Conservation (phyloP, 2,888 invertebrate genomes). For the Calliphora vomitoria region DNA sequence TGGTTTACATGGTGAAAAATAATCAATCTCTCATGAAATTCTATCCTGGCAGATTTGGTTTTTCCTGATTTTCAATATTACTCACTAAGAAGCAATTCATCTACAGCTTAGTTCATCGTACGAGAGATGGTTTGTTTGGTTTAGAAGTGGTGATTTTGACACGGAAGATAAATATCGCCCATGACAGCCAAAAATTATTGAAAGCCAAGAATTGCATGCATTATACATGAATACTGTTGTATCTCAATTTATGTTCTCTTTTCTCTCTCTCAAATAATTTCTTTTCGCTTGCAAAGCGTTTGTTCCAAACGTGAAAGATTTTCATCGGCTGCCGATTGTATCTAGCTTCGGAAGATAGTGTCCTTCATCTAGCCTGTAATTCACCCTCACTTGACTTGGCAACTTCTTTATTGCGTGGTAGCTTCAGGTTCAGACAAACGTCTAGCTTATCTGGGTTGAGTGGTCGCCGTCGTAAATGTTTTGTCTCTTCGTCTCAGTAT, state of each 20-base stretch:
- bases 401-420: slow-evolving; percentile 80
- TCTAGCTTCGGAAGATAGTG: slow-evolving; percentile 60
- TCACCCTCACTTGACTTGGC: slow-evolving; percentile 83
- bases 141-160: too few species aligned
- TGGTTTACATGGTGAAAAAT: too few species aligned
- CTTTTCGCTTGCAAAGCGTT: slow-evolving; percentile 84
- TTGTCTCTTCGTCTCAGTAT: slow-evolving; percentile 83
- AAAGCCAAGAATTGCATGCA: too few species aligned
- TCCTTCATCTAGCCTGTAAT: slow-evolving; percentile 49
- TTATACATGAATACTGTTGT: too few species aligned
- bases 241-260: slow-evolving; percentile 85
- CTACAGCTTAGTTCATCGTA: too few species aligned
- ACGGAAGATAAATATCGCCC: too few species aligned
- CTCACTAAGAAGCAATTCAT: too few species aligned
- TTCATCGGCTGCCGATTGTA: slow-evolving; percentile 75
- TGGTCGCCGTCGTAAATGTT: slow-evolving; percentile 81
- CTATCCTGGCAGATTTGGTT: too few species aligned
- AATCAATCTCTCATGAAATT: too few species aligned
- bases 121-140: too few species aligned
- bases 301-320: slow-evolving; percentile 81
- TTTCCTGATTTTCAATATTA: too few species aligned
- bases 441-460: slow-evolving; percentile 83
- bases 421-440: slow-evolving; percentile 81
- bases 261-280: slow-evolving; percentile 85
- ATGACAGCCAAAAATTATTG: too few species aligned